Evolutionary conservation across 64 coral and sea anemone species (phyloP), one percentile per base, ranked within the genome.

Genomic region (Pocillopora damicornis): DNA sequence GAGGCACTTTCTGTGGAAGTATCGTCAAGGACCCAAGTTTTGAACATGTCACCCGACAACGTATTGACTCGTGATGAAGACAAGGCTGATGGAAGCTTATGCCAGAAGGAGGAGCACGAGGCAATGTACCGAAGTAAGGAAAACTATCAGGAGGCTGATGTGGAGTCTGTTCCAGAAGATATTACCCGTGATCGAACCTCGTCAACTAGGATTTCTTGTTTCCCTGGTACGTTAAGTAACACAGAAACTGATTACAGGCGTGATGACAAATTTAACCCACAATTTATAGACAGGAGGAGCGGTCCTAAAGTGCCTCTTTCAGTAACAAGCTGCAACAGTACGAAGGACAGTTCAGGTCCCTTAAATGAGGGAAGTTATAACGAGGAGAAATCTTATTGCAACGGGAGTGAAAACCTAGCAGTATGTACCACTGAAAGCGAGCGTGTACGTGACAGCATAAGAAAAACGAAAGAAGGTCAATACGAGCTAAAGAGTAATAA

Each of bases 331-430:
- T 18, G 11, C 13, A 60, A 18, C 17, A 34, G 23, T 30, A 30
- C 11, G 2, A 23, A 13, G 57, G 20, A 2, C 77, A 7, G 2
- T 59, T 13, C 11, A 60, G 58, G 26, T 13, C n/a, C 51, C 11
- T 34, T 79, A 26, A 60, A 79, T 12, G 56, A 79, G 77, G n/a
- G 58, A 79, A 26, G 77, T 60, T 60, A 59, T 60, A 79, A 60
- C 58, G 60, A 23, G 22, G 38, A 59, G 11, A 23, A 79, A 1
- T 15, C 22, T 61, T 11, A 35, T 15, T 26, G 5, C 59, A 25
- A 26, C 30, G 26, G 26, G 11, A 60, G n/a, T 25, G 3, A n/a
- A 30, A 60, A 13, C n/a, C 20, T 18, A 22, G 20, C 18, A 26
- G n/a, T 11, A 13, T 23, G 56, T 15, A 8, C 9, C 25, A 22